Evolutionary conservation across 2,113 vertebrate genomes (phyloP).

Genomic region (Chloropsis cyanopogon): DNA sequence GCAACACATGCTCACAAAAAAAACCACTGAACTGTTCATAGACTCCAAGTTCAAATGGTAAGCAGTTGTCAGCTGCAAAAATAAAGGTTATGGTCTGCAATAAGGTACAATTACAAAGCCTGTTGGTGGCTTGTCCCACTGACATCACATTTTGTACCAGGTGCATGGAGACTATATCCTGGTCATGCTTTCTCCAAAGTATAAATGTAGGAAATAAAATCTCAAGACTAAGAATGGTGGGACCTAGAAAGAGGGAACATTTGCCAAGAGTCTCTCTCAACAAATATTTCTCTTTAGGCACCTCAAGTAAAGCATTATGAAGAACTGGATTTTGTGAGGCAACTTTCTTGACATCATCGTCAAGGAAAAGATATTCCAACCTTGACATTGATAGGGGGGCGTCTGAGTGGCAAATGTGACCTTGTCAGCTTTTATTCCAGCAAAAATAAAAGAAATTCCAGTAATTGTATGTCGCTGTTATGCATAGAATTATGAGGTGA

Average conservation of each 20-base stretch:
- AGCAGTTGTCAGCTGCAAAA: neutral
- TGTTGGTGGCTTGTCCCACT: neutral
- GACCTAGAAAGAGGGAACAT: neutral
- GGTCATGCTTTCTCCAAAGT: neutral
- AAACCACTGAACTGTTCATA: neutral
- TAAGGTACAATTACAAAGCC: neutral
- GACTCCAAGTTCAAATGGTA: neutral
- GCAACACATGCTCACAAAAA: neutral
- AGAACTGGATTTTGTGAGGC: neutral
- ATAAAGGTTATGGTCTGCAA: neutral
- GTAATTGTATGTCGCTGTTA: neutral
- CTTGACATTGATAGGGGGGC: neutral
- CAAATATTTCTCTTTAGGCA: accelerated
- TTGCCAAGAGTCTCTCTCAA: neutral
- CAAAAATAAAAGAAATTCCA: neutral
- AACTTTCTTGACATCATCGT: neutral
- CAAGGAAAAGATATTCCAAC: neutral
- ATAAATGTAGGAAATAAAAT: neutral
- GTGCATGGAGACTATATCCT: neutral
- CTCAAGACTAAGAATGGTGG: neutral
- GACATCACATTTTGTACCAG: neutral
- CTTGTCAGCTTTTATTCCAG: neutral
- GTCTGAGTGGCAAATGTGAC: neutral
- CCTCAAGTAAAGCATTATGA: neutral
- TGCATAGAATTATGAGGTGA: too few relatives aligned